Conservation (phyloP, 2,888 invertebrate genomes). For the Cybosia mesomella region DNA sequence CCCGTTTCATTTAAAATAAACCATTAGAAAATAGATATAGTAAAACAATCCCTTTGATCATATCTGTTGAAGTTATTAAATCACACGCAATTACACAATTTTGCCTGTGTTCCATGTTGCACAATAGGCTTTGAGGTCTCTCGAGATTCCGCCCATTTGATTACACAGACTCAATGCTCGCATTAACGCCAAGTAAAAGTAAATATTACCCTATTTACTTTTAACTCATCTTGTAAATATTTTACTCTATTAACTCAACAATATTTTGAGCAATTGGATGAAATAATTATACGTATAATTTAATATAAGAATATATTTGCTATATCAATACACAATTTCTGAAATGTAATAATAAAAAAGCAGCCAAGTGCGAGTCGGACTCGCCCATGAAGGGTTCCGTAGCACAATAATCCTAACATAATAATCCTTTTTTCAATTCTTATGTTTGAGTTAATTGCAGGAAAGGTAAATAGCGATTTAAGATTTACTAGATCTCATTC, state of each 20-base stretch:
- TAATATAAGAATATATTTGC: too few species aligned
- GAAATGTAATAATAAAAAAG: background rate
- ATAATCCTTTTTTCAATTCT: too few species aligned
- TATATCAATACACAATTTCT: background rate
- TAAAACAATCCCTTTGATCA: conserved; percentile 36
- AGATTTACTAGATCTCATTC: too few species aligned
- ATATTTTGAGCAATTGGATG: background rate
- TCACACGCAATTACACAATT: conserved; percentile 39
- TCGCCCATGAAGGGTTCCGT: too few species aligned
- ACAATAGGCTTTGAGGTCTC: conserved; percentile 28
- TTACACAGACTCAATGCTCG: conserved; percentile 27
- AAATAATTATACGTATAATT: background rate
- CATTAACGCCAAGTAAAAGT: conserved; percentile 15
- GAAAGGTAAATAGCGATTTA: too few species aligned
- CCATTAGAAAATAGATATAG: background rate
- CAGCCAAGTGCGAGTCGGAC: too few species aligned
- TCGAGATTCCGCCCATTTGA: conserved; percentile 21
- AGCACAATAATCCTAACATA: too few species aligned
- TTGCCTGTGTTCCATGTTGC: conserved; percentile 18
- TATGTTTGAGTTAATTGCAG: too few species aligned
- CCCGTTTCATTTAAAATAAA: background rate
- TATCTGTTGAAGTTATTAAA: conserved; percentile 27
- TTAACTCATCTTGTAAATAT: conserved; percentile 29
- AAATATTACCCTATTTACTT: conserved; percentile 26
- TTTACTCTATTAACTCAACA: conserved; percentile 12